Evolutionary conservation across 1,140 invertebrate species (phyloP), one percentile per base, ranked within the genome.

Genomic region (Drosophila nebulosa): DNA sequence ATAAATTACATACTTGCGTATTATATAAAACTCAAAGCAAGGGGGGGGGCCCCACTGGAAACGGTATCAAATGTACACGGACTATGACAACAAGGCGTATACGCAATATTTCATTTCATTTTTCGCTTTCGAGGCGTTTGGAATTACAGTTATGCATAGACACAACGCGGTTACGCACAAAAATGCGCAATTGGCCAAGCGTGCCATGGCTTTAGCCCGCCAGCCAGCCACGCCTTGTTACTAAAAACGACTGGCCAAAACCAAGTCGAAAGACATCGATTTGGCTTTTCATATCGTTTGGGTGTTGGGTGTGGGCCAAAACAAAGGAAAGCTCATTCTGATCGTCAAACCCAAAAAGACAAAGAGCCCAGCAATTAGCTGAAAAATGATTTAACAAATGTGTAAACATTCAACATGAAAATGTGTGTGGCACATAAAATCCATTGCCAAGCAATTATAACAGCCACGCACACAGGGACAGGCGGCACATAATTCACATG

Each of bases 401-500:
- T 75, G 51, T 64, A 51, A 66, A 75, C 79, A 74, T 75, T 68
- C 36, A 67, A 55, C 65, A 39, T 42, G 72, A 79, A 78, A 84
- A 77, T 55, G 53, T 62, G 63, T 63, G 73, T 12, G 4, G 64
- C 62, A 88, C 78, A 85, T 81, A 35, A 86, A 86, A 72, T 60
- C 73, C 81, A 86, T 75, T 81, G 81, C 78, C 81, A 86, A 30
- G 77, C 80, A 64, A 84, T 84, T 84, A 74, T 75, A 26, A 46
- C 16, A 9, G 16, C 18, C 39, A 42, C 39, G 18, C 16, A 42
- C 16, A 42, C 70, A 55, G 32, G 18, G 30, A 68, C 27, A 21
- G 52, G 26, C 69, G 52, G 26, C 69, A 56, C 76, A 78, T 75
- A 64, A 69, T 84, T 74, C 68, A 79, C 75, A 75, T 84, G 71